phyloP scores from a whole-genome alignment of 2,888 invertebrate genomes.

The Melipona beecheii region DNA sequence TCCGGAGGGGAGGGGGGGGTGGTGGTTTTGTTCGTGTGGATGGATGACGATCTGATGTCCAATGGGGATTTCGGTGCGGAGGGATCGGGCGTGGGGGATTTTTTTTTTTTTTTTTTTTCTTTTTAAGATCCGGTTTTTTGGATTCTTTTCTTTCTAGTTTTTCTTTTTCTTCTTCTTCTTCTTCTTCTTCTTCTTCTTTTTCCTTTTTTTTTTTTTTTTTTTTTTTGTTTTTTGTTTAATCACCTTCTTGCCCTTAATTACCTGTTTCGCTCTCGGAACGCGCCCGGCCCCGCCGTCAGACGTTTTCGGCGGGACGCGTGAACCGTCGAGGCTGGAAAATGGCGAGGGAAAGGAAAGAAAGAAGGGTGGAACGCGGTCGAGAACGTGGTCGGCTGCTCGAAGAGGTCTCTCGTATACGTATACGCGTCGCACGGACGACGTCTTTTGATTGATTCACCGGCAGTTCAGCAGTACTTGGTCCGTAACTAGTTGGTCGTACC shows the following conservation, averaged over 20 bases:
- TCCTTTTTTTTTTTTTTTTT: not conserved
- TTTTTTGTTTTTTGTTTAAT: not conserved
- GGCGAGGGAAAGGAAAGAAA: not conserved
- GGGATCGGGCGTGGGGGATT: conserved; percentile 48
- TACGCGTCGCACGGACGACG: conserved; percentile 40
- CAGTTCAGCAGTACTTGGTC: conserved; percentile 72
- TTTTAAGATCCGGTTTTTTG: conserved; percentile 44
- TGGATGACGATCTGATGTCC: conserved; percentile 58
- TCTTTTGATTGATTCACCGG: conserved; percentile 63
- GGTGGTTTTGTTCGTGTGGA: conserved; percentile 30
- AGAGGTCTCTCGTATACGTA: conserved; percentile 49
- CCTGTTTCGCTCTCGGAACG: conserved; percentile 52
- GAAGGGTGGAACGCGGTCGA: not conserved
- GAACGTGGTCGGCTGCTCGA: conserved; percentile 11
- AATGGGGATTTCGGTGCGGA: conserved; percentile 61
- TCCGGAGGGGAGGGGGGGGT: conserved; percentile 42
- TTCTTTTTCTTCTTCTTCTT: not conserved
- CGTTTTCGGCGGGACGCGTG: conserved; percentile 2
- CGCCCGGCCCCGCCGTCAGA: conserved; percentile 46
- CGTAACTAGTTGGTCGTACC: conserved; percentile 73
- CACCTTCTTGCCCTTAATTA: conserved; percentile 49
- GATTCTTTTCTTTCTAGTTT: conserved; percentile 35
- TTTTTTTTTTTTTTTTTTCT: no score
- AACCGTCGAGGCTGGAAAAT: conserved; percentile 25
- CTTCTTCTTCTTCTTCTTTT: not conserved